phyloP scores from a whole-genome alignment of 1,140 invertebrate genomes.

The Lepidostoma basale region DNA sequence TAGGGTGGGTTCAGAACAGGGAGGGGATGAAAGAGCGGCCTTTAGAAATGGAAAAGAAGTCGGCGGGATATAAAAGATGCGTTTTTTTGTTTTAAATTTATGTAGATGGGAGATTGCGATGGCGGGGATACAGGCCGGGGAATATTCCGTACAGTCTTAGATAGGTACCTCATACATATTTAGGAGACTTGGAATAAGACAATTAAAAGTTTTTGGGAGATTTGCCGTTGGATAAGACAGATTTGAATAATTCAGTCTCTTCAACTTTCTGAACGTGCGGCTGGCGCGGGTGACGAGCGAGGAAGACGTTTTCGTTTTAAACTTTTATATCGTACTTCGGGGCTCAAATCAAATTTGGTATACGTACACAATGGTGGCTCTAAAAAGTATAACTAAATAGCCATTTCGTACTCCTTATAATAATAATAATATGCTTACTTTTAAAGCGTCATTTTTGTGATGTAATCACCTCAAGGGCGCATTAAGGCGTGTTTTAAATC shows the following conservation, averaged over 20 bases:
- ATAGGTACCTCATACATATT: background rate
- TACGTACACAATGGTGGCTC: too few species aligned
- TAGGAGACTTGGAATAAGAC: background rate
- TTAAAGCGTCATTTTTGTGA: too few species aligned
- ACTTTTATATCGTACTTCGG: slow-evolving; percentile 1
- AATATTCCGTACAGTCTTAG: background rate
- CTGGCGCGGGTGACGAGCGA: background rate
- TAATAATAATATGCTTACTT: too few species aligned
- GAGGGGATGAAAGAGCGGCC: slow-evolving; percentile 10
- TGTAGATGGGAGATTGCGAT: background rate
- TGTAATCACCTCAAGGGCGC: too few species aligned
- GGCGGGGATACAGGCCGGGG: too few species aligned
- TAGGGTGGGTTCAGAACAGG: background rate
- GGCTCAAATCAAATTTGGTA: too few species aligned
- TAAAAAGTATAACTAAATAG: too few species aligned
- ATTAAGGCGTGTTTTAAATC: too few species aligned
- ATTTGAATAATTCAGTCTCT: slow-evolving; percentile 18
- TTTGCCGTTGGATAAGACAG: slow-evolving; percentile 2
- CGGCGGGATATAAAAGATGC: slow-evolving; percentile 18
- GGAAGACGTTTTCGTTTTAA: slow-evolving; percentile 6
- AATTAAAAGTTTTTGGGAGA: slow-evolving; percentile 18
- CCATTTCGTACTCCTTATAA: too few species aligned
- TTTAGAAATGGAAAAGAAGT: slow-evolving; percentile 31
- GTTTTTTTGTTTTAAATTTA: slow-evolving; percentile 29
- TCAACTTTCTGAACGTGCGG: background rate